Percentiles rank a stretch among this genome's conserved stretches.
phyloP scores from a whole-genome alignment of 2,797 vertebrate genomes.

The Sebastes matsubarae region DNA sequence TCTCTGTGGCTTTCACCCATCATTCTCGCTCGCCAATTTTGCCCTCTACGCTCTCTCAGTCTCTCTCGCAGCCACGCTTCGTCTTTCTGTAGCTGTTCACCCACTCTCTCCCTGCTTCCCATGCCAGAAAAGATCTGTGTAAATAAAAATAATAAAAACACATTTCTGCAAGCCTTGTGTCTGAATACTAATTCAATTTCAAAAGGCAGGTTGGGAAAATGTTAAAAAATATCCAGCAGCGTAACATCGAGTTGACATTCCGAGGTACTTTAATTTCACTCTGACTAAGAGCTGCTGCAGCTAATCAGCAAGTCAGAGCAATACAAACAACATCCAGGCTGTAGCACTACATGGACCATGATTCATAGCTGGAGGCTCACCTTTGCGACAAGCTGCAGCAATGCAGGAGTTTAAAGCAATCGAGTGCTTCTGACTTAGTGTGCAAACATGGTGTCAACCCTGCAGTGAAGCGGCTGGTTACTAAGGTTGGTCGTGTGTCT shows the following conservation, averaged over 20 bases:
- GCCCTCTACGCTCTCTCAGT: slow-evolving; percentile 42
- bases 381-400: slow-evolving; percentile 32
- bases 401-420: slow-evolving; percentile 23
- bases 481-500: slow-evolving; percentile 40
- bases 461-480: slow-evolving; percentile 52
- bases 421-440: slow-evolving; percentile 8
- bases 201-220: slow-evolving; percentile 1
- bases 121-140: slow-evolving; percentile 36
- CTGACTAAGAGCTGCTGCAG: slow-evolving; percentile 10
- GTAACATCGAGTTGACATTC: slow-evolving; percentile 7
- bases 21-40: slow-evolving; percentile 70
- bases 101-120: slow-evolving; percentile 26
- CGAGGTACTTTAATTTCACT: slow-evolving; percentile 18
- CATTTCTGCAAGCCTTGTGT: background rate
- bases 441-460: slow-evolving; percentile 52
- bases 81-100: slow-evolving; percentile 34
- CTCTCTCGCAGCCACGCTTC: slow-evolving; percentile 29
- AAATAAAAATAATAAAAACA: slow-evolving; percentile 11
- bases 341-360: slow-evolving; percentile 35
- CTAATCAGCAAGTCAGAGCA: slow-evolving; percentile 22
- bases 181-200: slow-evolving; percentile 33
- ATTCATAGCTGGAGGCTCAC: slow-evolving; percentile 53
- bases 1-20: slow-evolving; percentile 59
- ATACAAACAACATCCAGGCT: slow-evolving; percentile 17
- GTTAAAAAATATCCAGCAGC: slow-evolving; percentile 13